Conservation (phyloP, 2,888 invertebrate genomes). For the Phyto melanocephala region DNA sequence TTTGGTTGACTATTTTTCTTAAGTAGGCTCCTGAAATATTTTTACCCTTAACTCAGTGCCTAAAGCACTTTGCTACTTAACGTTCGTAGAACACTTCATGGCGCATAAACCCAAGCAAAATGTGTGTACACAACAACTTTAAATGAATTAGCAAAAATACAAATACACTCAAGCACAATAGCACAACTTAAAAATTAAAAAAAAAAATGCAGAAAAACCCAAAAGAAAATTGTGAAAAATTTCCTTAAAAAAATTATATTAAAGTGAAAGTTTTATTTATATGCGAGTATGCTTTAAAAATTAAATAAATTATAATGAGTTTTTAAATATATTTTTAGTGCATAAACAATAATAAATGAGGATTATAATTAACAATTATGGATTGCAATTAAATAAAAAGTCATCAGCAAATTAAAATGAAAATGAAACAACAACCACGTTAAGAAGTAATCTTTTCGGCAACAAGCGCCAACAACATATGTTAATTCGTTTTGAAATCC, state of each 20-base stretch:
- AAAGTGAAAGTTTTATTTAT: slow-evolving; percentile 1
- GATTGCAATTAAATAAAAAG: no score
- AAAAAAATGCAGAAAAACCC: neutral
- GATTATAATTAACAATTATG: no score
- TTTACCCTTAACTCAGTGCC: slow-evolving; percentile 61
- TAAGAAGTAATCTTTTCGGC: no score
- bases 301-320: neutral
- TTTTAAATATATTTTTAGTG: slow-evolving; percentile 15
- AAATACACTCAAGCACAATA: slow-evolving; percentile 5
- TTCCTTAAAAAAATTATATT: neutral
- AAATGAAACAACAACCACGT: no score
- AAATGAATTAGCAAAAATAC: slow-evolving; percentile 32
- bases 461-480: no score
- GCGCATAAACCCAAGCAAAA: slow-evolving; percentile 56
- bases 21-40: slow-evolving; percentile 55
- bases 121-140: slow-evolving; percentile 44
- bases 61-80: slow-evolving; percentile 61
- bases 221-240: neutral
- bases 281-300: neutral
- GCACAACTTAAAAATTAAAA: slow-evolving; percentile 13
- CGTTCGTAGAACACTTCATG: slow-evolving; percentile 57
- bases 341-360: neutral
- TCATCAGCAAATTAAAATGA: no score
- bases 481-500: no score
- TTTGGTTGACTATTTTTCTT: slow-evolving; percentile 23